phyloP scores from a whole-genome alignment of 1,140 invertebrate genomes.

The Chrysoperla carnea region DNA sequence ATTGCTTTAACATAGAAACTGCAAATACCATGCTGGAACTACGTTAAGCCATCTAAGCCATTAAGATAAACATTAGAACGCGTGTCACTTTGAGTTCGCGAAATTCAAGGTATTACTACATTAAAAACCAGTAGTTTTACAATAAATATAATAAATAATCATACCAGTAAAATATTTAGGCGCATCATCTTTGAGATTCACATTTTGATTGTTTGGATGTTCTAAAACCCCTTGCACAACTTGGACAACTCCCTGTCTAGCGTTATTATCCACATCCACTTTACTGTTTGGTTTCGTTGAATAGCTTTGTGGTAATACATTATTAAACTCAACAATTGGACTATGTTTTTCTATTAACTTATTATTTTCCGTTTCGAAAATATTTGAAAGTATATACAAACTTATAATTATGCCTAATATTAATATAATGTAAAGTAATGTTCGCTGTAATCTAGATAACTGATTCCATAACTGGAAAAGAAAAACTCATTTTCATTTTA shows the following conservation, averaged over 20 bases:
- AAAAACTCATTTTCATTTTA: slow-evolving; percentile 3
- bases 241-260: slow-evolving; percentile 13
- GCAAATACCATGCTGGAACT: no score
- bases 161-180: slow-evolving; percentile 6
- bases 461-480: slow-evolving; percentile 60
- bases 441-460: slow-evolving; percentile 63
- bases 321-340: no score
- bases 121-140: no score
- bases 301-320: slow-evolving; percentile 12
- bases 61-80: no score
- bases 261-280: slow-evolving; percentile 17
- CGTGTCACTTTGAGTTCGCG: no score
- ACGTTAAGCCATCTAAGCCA: no score
- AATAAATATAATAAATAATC: slow-evolving; percentile 3
- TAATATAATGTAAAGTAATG: slow-evolving; percentile 42
- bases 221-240: slow-evolving; percentile 9
- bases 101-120: no score
- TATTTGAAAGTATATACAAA: slow-evolving; percentile 33
- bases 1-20: no score
- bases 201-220: slow-evolving; percentile 8
- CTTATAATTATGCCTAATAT: slow-evolving; percentile 29
- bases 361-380: slow-evolving; percentile 10
- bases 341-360: slow-evolving; percentile 7
- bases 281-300: slow-evolving; percentile 17
- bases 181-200: slow-evolving; percentile 8